Conservation (phyloP, 2,888 invertebrate genomes). For the Hirtodrosophila alboralis region DNA sequence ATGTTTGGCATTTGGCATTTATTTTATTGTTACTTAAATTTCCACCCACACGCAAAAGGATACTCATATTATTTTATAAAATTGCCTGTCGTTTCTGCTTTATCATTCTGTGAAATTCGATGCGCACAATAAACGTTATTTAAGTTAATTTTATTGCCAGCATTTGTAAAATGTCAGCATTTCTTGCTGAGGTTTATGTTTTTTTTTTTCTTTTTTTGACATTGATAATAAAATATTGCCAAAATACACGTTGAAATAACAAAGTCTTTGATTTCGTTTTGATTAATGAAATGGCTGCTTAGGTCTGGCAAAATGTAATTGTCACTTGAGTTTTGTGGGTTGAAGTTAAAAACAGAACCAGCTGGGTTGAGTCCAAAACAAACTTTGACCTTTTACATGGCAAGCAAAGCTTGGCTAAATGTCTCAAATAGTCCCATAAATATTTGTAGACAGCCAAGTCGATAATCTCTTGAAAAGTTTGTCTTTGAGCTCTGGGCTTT, state of each 20-base stretch:
- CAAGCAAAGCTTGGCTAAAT: slow-evolving; percentile 5
- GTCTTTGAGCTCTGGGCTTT: slow-evolving; percentile 30
- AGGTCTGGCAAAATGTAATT: slow-evolving; percentile 16
- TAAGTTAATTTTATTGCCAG: slow-evolving; percentile 61
- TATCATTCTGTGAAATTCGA: slow-evolving; percentile 40
- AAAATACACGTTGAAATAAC: slow-evolving; percentile 5
- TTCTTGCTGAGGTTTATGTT: slow-evolving; percentile 12
- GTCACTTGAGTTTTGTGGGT: slow-evolving; percentile 1
- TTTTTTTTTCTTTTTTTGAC: slow-evolving; percentile 5
- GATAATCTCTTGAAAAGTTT: slow-evolving; percentile 46
- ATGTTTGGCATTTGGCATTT: not conserved
- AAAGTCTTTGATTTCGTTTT: slow-evolving; percentile 48
- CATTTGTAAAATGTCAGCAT: slow-evolving; percentile 60
- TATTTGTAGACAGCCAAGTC: slow-evolving; percentile 43
- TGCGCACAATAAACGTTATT: slow-evolving; percentile 52
- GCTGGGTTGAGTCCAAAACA: not conserved
- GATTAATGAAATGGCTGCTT: slow-evolving; percentile 13
- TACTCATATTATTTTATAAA: slow-evolving; percentile 3
- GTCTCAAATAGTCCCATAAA: slow-evolving; percentile 39
- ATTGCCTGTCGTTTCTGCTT: not conserved
- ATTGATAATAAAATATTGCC: slow-evolving; percentile 26
- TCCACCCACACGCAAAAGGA: not conserved
- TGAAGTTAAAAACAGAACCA: not conserved
- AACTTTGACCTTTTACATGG: slow-evolving; percentile 16
- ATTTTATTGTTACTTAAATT: slow-evolving; percentile 1